Evolutionary conservation across 1,140 invertebrate species (phyloP).

Genomic region (Conus betulinus): DNA sequence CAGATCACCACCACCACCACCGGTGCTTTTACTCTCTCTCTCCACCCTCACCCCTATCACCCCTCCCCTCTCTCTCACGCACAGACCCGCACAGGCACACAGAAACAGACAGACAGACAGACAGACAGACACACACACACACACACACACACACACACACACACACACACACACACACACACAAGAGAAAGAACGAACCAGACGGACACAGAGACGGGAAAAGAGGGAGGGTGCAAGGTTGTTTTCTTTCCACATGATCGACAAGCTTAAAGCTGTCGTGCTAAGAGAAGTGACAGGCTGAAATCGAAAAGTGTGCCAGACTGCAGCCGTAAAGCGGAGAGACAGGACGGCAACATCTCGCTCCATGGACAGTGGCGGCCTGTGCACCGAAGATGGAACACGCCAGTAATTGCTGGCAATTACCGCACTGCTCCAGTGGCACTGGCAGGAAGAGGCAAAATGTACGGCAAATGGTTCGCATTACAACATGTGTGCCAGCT

Average conservation of each 20-base stretch:
- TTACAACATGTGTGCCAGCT: neutral
- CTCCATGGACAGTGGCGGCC: neutral
- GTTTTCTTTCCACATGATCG: too few species aligned
- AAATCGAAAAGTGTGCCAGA: neutral
- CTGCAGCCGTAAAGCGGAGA: neutral
- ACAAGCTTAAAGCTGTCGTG: too few species aligned
- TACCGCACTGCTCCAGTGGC: neutral
- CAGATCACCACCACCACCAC: too few species aligned
- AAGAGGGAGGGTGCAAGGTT: neutral
- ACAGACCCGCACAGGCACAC: neutral
- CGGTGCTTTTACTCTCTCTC: too few species aligned
- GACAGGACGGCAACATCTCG: neutral
- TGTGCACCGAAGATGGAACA: neutral
- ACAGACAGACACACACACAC: neutral
- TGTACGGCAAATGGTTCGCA: neutral
- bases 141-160: neutral
- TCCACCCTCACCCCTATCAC: too few species aligned
- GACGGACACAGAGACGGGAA: neutral
- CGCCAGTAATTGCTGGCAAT: constrained; percentile 1
- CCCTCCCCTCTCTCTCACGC: too few species aligned
- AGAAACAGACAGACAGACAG: neutral
- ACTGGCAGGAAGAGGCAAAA: neutral
- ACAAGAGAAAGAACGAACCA: neutral
- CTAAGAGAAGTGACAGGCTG: neutral
- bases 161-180: too few species aligned